phyloP scores from a whole-genome alignment of 2,113 vertebrate species.

The Tragulus kanchil region DNA sequence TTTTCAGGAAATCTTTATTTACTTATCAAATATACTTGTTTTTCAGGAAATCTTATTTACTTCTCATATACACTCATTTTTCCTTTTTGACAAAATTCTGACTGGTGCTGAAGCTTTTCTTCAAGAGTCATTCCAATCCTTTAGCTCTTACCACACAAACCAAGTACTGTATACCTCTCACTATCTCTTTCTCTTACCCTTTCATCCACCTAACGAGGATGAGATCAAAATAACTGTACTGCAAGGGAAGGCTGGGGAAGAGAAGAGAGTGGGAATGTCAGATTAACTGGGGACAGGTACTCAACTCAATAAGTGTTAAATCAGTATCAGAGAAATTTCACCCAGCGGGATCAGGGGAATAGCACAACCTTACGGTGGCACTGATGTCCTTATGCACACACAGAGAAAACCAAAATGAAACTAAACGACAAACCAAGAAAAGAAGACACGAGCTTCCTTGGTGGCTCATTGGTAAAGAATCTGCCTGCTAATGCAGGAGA shows the following conservation, averaged over 20 bases:
- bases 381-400: neutral
- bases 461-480: neutral
- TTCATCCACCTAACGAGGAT: neutral
- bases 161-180: neutral
- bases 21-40: neutral
- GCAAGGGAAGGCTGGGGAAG: neutral
- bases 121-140: neutral
- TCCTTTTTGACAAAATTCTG: neutral
- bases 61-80: neutral
- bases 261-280: neutral
- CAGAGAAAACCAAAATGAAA: neutral
- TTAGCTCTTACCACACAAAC: neutral
- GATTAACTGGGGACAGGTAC: neutral
- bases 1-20: neutral
- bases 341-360: rapidly evolving
- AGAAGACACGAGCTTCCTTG: neutral
- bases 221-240: neutral
- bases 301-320: neutral
- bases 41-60: neutral
- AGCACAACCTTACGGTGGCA: neutral
- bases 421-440: neutral
- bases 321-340: neutral
- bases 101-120: neutral
- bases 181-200: neutral
- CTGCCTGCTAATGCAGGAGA: neutral